Evolutionary conservation across 1,140 invertebrate species (phyloP), one percentile per base, ranked within the genome.

Genomic region (Drosophila quadrilineata): DNA sequence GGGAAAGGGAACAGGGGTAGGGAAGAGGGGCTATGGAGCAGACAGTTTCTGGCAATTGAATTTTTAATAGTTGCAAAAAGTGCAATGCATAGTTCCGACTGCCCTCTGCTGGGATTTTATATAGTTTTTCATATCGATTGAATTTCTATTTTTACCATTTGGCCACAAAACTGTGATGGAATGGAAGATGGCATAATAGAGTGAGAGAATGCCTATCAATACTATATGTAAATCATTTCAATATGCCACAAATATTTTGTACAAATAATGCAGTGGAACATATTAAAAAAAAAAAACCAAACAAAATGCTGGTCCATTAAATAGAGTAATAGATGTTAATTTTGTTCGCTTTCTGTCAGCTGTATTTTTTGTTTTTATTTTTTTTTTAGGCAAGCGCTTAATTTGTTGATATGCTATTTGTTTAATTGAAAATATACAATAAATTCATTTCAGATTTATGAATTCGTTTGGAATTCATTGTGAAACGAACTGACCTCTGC

Each of bases 31-130:
- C 21, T 10, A 62, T 12, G 33, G 35, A 48, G 40, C 43, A 67
- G 17, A 31, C 50, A 63, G 45, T 58, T 75, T 82, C 75, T 69
- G 75, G 62, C 76, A 71, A 80, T 65, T 80, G 71, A 71, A 80
- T 80, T 82, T 82, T 80, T 82, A 75, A 82, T 80, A 71, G 71
- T 45, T 10, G 19, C 40, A 75, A 74, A 60, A 53, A 63, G 57
- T 64, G 50, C 35, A 60, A 52, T 49, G 12, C n/a, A n/a, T 33
- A 63, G n/a, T 22, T 14, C 33, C 26, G 6, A 6, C 6, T 17
- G 21, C 22, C 12, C 35, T 10, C 31, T 6, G 17, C 31, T 48
- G 38, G 28, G 6, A 5, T 9, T 6, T n/a, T 26, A n/a, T 19
- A 16, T 10, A 22, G 8, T n/a, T 5, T 14, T 12, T 16, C 40